A percentile compares a stretch with the other conserved stretches of the same genome.
These are phyloP conservation scores for Nudaria mundana DNA, from an alignment of 2,888 invertebrate genomes.

Conservation along the genomic window DNA sequence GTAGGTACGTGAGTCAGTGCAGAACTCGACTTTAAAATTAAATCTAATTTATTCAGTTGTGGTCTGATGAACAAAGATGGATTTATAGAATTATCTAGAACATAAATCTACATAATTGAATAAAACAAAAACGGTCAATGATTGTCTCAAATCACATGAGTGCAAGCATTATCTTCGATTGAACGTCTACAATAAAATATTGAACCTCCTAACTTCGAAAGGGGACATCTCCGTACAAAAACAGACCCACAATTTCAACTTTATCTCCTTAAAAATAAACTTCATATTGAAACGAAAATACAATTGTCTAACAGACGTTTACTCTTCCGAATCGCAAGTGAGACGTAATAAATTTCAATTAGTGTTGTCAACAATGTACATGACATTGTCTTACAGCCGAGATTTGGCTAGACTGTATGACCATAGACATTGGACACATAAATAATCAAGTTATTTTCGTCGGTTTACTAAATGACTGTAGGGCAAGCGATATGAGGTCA, in stretches of 20 bases:
- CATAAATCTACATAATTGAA: slow-evolving; percentile 57
- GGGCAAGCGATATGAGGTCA: no score
- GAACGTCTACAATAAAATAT: slow-evolving; percentile 45
- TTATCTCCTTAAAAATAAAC: slow-evolving; percentile 29
- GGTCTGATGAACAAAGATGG: slow-evolving; percentile 9
- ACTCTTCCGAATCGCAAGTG: slow-evolving; percentile 54
- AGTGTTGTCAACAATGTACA: slow-evolving; percentile 63
- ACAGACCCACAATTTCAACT: slow-evolving; percentile 29
- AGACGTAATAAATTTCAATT: slow-evolving; percentile 79
- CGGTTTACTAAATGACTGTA: no score
- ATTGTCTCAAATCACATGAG: slow-evolving; percentile 77
- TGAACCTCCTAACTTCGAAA: slow-evolving; percentile 12
- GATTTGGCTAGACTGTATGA: slow-evolving; percentile 55
- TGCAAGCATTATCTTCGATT: slow-evolving; percentile 76
- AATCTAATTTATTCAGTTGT: slow-evolving; percentile 6
- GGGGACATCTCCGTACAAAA: slow-evolving; percentile 41
- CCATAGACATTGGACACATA: no score
- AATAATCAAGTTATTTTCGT: background rate
- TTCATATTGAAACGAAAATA: slow-evolving; percentile 31
- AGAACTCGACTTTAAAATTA: slow-evolving; percentile 1
- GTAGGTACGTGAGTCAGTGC: background rate
- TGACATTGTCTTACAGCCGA: slow-evolving; percentile 63
- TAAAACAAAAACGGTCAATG: slow-evolving; percentile 62
- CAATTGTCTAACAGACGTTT: slow-evolving; percentile 44
- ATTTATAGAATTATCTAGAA: slow-evolving; percentile 20